Conservation (phyloP, 2,888 invertebrate genomes). For the Euzophera pinguis region DNA sequence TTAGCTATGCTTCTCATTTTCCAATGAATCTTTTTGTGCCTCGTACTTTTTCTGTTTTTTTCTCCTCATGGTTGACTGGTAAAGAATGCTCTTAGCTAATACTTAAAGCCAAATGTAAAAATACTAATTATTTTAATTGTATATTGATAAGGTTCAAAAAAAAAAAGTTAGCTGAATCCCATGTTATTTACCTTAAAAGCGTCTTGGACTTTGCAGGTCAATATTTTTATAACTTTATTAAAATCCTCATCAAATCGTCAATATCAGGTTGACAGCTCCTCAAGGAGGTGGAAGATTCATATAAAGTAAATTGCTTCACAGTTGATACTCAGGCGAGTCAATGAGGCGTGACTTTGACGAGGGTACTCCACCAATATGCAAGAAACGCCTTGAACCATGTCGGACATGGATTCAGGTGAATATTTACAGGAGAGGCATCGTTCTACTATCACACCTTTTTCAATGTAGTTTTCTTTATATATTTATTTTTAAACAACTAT, state of each 20-base stretch:
- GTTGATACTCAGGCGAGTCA: slow-evolving; percentile 70
- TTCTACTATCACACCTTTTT: neutral
- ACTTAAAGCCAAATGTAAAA: too few relatives aligned
- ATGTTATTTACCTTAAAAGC: too few relatives aligned
- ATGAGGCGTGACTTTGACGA: slow-evolving; percentile 76
- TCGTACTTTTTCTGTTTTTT: too few relatives aligned
- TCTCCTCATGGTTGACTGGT: too few relatives aligned
- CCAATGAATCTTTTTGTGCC: too few relatives aligned
- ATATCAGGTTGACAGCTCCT: slow-evolving; percentile 61
- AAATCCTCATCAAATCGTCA: slow-evolving; percentile 29
- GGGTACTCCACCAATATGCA: slow-evolving; percentile 70
- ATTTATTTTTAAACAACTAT: too few relatives aligned
- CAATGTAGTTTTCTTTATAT: neutral
- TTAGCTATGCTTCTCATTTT: too few relatives aligned
- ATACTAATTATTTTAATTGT: too few relatives aligned
- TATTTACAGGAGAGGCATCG: slow-evolving; percentile 6
- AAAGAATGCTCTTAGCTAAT: too few relatives aligned
- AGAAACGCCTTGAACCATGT: slow-evolving; percentile 54
- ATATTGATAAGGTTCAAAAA: too few relatives aligned
- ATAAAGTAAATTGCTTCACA: slow-evolving; percentile 74
- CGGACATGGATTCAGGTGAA: slow-evolving; percentile 67
- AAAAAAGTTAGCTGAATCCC: too few relatives aligned
- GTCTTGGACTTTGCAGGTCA: neutral
- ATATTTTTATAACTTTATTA: slow-evolving; percentile 2
- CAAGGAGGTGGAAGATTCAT: slow-evolving; percentile 65